These are phyloP conservation scores for Mactromeris polynyma DNA, from an alignment of 2,888 invertebrate species.

Conservation along the genomic window DNA sequence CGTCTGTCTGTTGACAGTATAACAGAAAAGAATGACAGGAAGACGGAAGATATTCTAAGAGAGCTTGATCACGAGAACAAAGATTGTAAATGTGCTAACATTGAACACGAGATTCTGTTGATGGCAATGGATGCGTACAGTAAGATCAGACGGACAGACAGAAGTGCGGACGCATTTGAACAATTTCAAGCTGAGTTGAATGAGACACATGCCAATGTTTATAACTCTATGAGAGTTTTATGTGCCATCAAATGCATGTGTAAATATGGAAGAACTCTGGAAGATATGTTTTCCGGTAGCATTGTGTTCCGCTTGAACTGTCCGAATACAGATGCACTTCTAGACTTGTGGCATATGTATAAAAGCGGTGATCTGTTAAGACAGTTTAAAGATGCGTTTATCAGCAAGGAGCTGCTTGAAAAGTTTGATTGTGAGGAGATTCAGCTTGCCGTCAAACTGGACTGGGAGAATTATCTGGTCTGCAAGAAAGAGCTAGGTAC, in stretches of 20 bases:
- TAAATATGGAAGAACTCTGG: slow-evolving; percentile 73
- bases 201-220: slow-evolving; percentile 68
- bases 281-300: slow-evolving; percentile 74
- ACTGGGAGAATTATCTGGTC: slow-evolving; percentile 56
- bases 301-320: slow-evolving; percentile 72
- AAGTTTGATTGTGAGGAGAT: slow-evolving; percentile 58
- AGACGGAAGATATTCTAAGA: slow-evolving; percentile 60
- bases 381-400: slow-evolving; percentile 61
- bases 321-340: slow-evolving; percentile 67
- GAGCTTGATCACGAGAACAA: slow-evolving; percentile 61
- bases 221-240: slow-evolving; percentile 69
- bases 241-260: slow-evolving; percentile 73
- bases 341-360: slow-evolving; percentile 71
- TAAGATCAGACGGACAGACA: slow-evolving; percentile 67
- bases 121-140: slow-evolving; percentile 75
- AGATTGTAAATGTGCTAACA: slow-evolving; percentile 69
- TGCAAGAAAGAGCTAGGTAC: slow-evolving; percentile 70
- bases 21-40: slow-evolving; percentile 48
- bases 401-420: slow-evolving; percentile 54
- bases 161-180: slow-evolving; percentile 58
- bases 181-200: slow-evolving; percentile 67
- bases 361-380: slow-evolving; percentile 43
- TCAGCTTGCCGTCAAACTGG: slow-evolving; percentile 59
- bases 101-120: slow-evolving; percentile 72
- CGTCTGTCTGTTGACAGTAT: slow-evolving; percentile 68